Evolutionary conservation across 2,888 invertebrate genomes (phyloP), one percentile per base, ranked within the genome.

Genomic region (Phasia obesa): DNA sequence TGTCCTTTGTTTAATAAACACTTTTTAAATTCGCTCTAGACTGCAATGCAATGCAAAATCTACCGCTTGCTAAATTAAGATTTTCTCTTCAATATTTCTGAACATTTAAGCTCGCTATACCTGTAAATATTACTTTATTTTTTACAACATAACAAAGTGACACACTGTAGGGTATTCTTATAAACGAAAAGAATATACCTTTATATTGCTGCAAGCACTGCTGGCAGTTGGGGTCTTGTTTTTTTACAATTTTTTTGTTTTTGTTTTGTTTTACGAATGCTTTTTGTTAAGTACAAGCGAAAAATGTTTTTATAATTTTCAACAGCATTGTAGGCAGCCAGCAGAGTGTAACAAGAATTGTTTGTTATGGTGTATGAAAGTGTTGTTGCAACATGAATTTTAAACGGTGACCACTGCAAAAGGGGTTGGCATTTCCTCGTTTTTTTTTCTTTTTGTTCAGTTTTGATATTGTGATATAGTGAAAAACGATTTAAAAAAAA

Each of bases 331-430:
- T 78, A 70, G 70, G 77, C 70, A 71, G 49, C 55, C 64, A 55
- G 6, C 64, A 23, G 55, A 57, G 55, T 74, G 64, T 57, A 25
- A 21, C 70, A 55, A 25, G 15, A 25, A 42, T 21, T 78, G 42
- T 49, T 64, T 71, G 49, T 57, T 53, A 59, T 44, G 31, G 15
- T 69, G 25, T 35, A 35, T 11, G 27, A 49, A 71, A 75, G 23
- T 51, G 27, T 53, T 71, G 65, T 73, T 65, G 78, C 71, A 78
- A 73, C 57, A 65, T 78, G 64, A 35, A 71, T 65, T 65, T 55
- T 7, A 65, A 49, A 70, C 25, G 35, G 62, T 70, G 44, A 55
- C 69, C 69, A 70, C 44, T 44, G 62, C 53, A 53, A 27, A 21
- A 60, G 62, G 69, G 69, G 44, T 69, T 65, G 62, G 31, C 44